A percentile compares a stretch with the other conserved stretches of the same genome.
Conservation (phyloP, 1,140 invertebrate species). For the Trigoniulus corallinus region DNA sequence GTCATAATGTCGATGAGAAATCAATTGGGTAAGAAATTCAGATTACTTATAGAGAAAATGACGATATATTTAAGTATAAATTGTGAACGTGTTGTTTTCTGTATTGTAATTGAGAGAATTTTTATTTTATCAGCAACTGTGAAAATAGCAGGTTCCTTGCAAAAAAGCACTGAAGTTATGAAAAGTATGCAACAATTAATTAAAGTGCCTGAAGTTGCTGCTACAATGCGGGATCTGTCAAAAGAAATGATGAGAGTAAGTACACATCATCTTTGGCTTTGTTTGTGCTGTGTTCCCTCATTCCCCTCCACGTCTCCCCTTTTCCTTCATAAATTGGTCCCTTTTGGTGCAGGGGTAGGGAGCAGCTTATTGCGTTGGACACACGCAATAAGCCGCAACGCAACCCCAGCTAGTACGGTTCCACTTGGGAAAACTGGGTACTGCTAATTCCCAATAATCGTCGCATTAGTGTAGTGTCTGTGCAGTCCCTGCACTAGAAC, state of each 20-base stretch:
- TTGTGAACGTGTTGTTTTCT: constrained; percentile 7
- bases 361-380: too few relatives aligned
- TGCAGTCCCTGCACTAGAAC: too few relatives aligned
- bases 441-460: too few relatives aligned
- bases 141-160: constrained; percentile 71
- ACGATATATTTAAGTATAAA: background rate
- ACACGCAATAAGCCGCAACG: too few relatives aligned
- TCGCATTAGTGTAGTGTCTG: too few relatives aligned
- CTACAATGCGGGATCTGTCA: constrained; percentile 92
- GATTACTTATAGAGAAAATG: background rate
- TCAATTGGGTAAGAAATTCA: constrained; percentile 54
- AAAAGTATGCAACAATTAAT: constrained; percentile 86
- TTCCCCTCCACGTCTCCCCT: too few relatives aligned
- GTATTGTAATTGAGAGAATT: too few relatives aligned
- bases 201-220: constrained; percentile 78
- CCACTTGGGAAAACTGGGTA: too few relatives aligned
- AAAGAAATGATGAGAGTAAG: constrained; percentile 89
- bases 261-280: background rate
- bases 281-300: too few relatives aligned
- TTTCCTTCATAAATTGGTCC: too few relatives aligned
- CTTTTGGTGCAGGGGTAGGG: too few relatives aligned
- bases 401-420: too few relatives aligned
- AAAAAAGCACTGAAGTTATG: constrained; percentile 93
- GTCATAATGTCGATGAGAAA: constrained; percentile 96
- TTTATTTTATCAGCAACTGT: constrained; percentile 55